Evolutionary conservation across 1,140 invertebrate species (phyloP).

Genomic region (Laupala kohalensis): DNA sequence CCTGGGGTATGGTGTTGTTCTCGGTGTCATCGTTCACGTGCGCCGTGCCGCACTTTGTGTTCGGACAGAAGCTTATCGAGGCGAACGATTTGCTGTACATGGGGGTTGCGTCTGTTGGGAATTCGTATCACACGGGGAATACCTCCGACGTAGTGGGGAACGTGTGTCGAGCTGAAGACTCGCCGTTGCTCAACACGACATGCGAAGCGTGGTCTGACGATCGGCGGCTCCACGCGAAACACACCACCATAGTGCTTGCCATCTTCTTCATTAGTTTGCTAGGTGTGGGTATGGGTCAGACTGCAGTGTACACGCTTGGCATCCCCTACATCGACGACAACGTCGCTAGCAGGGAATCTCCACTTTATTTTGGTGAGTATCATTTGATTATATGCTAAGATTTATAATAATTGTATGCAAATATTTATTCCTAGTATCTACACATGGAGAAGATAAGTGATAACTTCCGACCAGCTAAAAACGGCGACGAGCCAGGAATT

Average conservation of each 20-base stretch:
- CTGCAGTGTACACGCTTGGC: slow-evolving; percentile 81
- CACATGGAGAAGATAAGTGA: no score
- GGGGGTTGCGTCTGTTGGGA: slow-evolving; percentile 23
- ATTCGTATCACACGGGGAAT: slow-evolving; percentile 21
- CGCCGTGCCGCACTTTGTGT: slow-evolving; percentile 68
- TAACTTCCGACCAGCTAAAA: no score
- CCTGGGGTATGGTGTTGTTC: slow-evolving; percentile 82
- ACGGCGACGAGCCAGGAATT: no score
- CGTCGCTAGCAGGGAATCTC: slow-evolving; percentile 78
- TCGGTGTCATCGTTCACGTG: slow-evolving; percentile 77
- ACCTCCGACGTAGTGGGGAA: slow-evolving; percentile 23
- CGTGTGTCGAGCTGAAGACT: slow-evolving; percentile 19
- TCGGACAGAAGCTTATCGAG: slow-evolving; percentile 54
- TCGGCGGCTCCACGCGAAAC: slow-evolving; percentile 53
- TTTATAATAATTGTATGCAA: no score
- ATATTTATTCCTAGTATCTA: no score
- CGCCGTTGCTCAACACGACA: not conserved
- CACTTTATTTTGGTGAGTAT: slow-evolving; percentile 78
- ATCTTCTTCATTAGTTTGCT: slow-evolving; percentile 79
- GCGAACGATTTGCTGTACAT: slow-evolving; percentile 43
- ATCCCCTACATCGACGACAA: slow-evolving; percentile 92
- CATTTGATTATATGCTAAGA: no score
- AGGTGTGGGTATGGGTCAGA: slow-evolving; percentile 84
- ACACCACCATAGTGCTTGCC: slow-evolving; percentile 61
- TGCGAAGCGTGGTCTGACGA: slow-evolving; percentile 28